Evolutionary conservation across 2,797 vertebrate species (phyloP).

Genomic region (Microctenopoma stevenorrisi): DNA sequence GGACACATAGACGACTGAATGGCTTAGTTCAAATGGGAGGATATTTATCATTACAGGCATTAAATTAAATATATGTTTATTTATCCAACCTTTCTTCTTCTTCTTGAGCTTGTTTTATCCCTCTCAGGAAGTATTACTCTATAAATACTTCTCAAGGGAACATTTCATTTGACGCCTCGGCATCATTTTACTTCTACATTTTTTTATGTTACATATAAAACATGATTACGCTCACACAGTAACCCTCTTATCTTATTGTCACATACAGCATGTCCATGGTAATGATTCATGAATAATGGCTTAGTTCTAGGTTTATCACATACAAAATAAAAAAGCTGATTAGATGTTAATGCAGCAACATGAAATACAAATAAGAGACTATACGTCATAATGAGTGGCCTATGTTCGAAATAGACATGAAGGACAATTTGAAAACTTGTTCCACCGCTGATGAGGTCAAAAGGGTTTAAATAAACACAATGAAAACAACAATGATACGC

Average conservation of each 20-base stretch:
- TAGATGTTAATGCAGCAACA: background rate
- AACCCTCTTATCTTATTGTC: too few species aligned
- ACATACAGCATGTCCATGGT: too few species aligned
- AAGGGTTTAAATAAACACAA: background rate
- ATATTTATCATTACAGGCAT: constrained; percentile 1
- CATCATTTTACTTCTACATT: background rate
- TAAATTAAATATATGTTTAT: background rate
- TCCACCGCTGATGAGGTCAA: background rate
- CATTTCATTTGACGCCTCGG: background rate
- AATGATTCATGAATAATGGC: too few species aligned
- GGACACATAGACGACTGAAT: constrained; percentile 11
- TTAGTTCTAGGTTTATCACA: background rate
- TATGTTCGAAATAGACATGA: too few species aligned
- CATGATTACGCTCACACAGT: background rate
- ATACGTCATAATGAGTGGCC: background rate
- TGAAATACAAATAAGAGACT: background rate
- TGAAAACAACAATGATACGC: background rate
- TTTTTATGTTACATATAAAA: background rate
- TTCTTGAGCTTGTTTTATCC: background rate
- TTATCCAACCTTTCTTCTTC: constrained; percentile 19
- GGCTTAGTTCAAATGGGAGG: background rate
- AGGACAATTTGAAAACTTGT: background rate
- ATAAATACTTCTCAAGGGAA: background rate
- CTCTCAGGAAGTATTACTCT: background rate
- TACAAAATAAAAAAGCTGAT: background rate